Evolutionary conservation across 2,113 vertebrate genomes (phyloP).

Genomic region (Pygoscelis adeliae): DNA sequence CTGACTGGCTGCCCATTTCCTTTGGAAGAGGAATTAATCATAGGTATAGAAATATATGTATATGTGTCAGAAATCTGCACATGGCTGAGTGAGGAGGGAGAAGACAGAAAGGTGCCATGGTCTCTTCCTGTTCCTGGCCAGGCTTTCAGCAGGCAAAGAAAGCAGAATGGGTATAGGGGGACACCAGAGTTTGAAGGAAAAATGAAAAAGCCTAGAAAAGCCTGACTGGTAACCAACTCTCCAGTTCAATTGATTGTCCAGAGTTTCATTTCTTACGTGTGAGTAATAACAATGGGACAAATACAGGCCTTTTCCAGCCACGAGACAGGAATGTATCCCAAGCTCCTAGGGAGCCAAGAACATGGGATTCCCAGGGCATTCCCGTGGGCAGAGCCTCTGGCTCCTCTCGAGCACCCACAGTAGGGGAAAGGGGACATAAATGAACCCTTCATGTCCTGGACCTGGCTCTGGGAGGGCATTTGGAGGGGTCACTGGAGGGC

Average conservation of each 20-base stretch:
- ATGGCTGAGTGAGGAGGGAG: neutral
- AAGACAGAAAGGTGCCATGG: neutral
- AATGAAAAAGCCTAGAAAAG: neutral
- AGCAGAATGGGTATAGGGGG: rapidly evolving
- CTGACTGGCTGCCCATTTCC: neutral
- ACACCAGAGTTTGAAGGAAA: neutral
- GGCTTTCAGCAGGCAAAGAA: neutral
- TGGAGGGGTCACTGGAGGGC: neutral
- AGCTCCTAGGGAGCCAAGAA: rapidly evolving
- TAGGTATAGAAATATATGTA: neutral
- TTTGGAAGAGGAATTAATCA: neutral
- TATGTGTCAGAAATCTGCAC: neutral
- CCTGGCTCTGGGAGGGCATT: neutral
- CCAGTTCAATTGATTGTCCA: neutral
- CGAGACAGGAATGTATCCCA: neutral
- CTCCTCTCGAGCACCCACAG: neutral
- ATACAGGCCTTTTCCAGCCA: neutral
- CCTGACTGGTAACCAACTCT: neutral
- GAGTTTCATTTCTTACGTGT: neutral
- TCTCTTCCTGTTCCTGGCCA: neutral
- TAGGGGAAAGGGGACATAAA: neutral
- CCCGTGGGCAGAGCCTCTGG: neutral
- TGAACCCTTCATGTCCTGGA: neutral
- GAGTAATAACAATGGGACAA: neutral
- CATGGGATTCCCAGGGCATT: neutral